Evolutionary conservation across 2,888 invertebrate genomes (phyloP), one percentile per base, ranked within the genome.

Genomic region (Trachelus iudaicus): DNA sequence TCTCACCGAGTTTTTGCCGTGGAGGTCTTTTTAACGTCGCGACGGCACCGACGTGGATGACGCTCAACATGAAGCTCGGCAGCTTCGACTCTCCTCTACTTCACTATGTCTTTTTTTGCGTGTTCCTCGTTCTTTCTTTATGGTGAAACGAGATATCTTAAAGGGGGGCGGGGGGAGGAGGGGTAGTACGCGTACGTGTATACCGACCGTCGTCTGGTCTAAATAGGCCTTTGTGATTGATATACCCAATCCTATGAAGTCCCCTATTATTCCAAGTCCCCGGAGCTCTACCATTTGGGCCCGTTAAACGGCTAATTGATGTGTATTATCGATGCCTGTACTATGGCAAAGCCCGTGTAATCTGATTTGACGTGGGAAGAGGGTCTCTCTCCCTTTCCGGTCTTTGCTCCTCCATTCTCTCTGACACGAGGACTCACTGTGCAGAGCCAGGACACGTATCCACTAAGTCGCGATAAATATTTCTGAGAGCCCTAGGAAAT

Each of bases 21-120:
- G 30, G 75, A 31, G 76, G 80, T 84, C 79, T 81, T 80, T 77
- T 79, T 78, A 75, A 75, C 77, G 71, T 69, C 71, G 71, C 31
- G 71, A 71, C 12, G 71, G 71, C 23, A 56, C 56, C 23, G 56
- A 23, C 56, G 56, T 56, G 56, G 56, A 56, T 23, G 56, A 56
- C 56, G 56, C 56, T 56, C 56, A 1, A 23, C 40, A 23, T 56
- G 23, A 23, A 23, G 40, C 40, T 23, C 74, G 40, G 73, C 31
- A 73, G 77, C 77, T 76, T 78, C 79, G 74, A 73, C 69, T 78
- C 78, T 81, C 79, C 78, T 81, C 34, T 75, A 68, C 40, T 35
- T 75, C 34, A 74, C 37, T 73, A 35, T 75, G 35, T 56, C 75
- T 79, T 79, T 77, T 69, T 56, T 69, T 76, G 31, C 76, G 40